Evolutionary conservation across 1,140 invertebrate species (phyloP).

Genomic region (Argopecten irradians): DNA sequence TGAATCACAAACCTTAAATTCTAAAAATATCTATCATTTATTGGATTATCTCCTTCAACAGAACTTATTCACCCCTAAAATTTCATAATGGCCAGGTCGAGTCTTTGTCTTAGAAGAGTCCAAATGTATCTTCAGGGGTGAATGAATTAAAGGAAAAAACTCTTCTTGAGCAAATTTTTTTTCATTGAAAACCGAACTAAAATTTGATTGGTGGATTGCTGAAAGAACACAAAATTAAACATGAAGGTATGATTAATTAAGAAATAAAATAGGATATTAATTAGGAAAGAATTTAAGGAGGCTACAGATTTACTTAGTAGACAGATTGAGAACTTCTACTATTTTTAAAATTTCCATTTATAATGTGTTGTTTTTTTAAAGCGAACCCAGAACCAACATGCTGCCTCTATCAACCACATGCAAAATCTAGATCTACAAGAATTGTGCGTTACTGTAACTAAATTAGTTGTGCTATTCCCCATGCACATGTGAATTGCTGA

Average conservation of each 20-base stretch:
- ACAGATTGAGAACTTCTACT: conserved; percentile 2
- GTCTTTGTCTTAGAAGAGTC: too few relatives aligned
- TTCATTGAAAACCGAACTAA: too few relatives aligned
- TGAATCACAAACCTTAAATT: too few relatives aligned
- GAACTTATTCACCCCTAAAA: too few relatives aligned
- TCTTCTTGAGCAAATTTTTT: too few relatives aligned
- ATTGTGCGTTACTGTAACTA: neutral
- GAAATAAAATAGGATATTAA: neutral
- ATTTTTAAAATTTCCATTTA: neutral
- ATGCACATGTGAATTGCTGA: neutral
- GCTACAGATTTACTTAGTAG: neutral
- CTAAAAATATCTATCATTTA: too few relatives aligned
- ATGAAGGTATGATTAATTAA: neutral
- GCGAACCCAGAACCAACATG: neutral
- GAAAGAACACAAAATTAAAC: neutral
- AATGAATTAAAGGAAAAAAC: too few relatives aligned
- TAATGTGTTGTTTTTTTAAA: neutral
- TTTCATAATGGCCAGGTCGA: too few relatives aligned
- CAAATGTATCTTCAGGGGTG: too few relatives aligned
- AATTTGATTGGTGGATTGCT: too few relatives aligned
- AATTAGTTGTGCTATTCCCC: neutral
- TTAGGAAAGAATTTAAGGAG: neutral
- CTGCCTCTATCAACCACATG: neutral
- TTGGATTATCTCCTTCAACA: too few relatives aligned
- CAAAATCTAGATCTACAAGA: neutral